phyloP scores from a whole-genome alignment of 2,113 vertebrate genomes.

The Agapornis roseicollis region DNA sequence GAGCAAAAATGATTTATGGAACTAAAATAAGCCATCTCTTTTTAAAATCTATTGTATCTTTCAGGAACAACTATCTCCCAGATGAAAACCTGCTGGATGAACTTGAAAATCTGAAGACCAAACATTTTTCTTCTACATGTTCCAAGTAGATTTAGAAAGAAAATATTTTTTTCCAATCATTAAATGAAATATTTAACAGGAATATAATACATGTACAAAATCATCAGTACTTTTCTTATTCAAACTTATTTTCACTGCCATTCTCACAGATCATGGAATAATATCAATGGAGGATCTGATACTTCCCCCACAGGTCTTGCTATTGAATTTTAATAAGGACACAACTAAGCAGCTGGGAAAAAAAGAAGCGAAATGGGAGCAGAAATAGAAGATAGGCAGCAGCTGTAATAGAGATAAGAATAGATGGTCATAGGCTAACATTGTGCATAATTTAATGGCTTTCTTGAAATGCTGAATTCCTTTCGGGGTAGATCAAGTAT shows the following conservation, averaged over 20 bases:
- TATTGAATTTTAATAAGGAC: slow-evolving; percentile 32
- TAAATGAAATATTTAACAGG: neutral
- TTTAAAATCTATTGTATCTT: neutral
- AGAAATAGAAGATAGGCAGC: neutral
- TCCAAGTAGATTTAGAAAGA: neutral
- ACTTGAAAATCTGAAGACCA: neutral
- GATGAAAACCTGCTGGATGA: neutral
- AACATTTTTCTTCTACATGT: neutral
- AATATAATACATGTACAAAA: neutral
- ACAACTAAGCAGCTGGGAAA: neutral
- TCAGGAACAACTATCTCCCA: neutral
- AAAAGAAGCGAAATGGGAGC: neutral
- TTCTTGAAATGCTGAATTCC: slow-evolving; percentile 33
- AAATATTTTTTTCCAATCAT: neutral
- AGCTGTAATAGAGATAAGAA: slow-evolving; percentile 13
- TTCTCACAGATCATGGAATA: neutral
- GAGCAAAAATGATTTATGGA: neutral
- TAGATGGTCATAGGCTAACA: slow-evolving; percentile 43
- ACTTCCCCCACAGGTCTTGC: neutral
- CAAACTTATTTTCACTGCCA: neutral
- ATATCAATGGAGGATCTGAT: neutral
- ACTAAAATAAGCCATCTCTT: neutral
- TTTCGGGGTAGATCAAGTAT: slow-evolving; percentile 13
- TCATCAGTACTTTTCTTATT: neutral
- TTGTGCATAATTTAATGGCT: slow-evolving; percentile 42